Evolutionary conservation across 2,797 vertebrate genomes (phyloP).

Genomic region (Danio kyathit): DNA sequence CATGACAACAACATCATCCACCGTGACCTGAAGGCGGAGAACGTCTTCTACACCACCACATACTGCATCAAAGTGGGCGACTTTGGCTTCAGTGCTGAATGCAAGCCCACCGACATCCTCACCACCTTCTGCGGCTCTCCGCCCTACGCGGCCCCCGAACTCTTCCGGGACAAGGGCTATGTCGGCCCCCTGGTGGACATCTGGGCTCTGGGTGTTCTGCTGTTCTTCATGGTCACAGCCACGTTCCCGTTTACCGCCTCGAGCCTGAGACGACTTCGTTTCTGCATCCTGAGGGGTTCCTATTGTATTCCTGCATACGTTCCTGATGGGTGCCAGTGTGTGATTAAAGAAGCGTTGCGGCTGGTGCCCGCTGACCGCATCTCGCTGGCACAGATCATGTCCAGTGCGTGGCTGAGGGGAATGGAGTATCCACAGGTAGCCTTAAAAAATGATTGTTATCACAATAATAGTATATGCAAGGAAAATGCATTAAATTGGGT

Average conservation of each 20-base stretch:
- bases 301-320: slow-evolving; percentile 73
- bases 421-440: slow-evolving; percentile 56
- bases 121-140: slow-evolving; percentile 80
- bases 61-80: slow-evolving; percentile 81
- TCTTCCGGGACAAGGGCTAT: slow-evolving; percentile 75
- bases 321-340: slow-evolving; percentile 66
- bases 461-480: no score
- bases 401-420: slow-evolving; percentile 73
- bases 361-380: slow-evolving; percentile 71
- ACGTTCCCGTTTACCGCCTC: slow-evolving; percentile 74
- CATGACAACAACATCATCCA: slow-evolving; percentile 81
- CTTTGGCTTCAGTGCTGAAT: slow-evolving; percentile 79
- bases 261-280: slow-evolving; percentile 68
- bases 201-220: slow-evolving; percentile 80
- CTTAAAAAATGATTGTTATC: no score
- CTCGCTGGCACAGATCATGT: slow-evolving; percentile 65
- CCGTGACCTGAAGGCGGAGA: slow-evolving; percentile 82
- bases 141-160: slow-evolving; percentile 79
- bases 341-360: slow-evolving; percentile 75
- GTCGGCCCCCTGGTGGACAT: slow-evolving; percentile 71
- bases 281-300: slow-evolving; percentile 74
- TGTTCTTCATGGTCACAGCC: slow-evolving; percentile 79
- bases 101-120: slow-evolving; percentile 66
- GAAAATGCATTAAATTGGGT: no score
- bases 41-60: slow-evolving; percentile 77